Evolutionary conservation across 2,113 vertebrate genomes (phyloP).

Genomic region (Bubo bubo): DNA sequence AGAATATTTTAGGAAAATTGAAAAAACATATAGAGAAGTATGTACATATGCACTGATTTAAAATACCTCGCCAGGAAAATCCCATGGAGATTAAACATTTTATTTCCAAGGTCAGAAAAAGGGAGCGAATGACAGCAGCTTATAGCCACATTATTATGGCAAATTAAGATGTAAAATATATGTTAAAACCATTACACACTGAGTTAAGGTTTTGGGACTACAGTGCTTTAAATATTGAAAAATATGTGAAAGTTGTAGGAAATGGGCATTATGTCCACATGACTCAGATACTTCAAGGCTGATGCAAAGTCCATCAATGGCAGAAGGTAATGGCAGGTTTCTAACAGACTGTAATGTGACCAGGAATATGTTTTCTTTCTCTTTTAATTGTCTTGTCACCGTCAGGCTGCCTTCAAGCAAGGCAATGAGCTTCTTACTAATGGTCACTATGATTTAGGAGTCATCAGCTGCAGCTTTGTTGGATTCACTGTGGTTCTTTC

Average conservation of each 20-base stretch:
- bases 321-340: background rate
- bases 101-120: conserved; percentile 62
- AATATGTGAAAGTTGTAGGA: conserved; percentile 47
- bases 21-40: conserved; percentile 50
- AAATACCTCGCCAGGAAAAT: conserved; percentile 61
- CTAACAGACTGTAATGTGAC: background rate
- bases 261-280: conserved; percentile 27
- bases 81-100: conserved; percentile 51
- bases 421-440: background rate
- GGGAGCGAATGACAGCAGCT: conserved; percentile 54
- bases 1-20: conserved; percentile 69
- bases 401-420: background rate
- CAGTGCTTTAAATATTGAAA: background rate
- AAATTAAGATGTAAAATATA: conserved; percentile 59
- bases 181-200: conserved; percentile 56
- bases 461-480: background rate
- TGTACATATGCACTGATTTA: conserved; percentile 38
- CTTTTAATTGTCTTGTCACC: background rate
- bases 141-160: conserved; percentile 36
- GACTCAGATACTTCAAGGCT: conserved; percentile 35
- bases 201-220: conserved; percentile 7
- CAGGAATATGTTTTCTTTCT: background rate
- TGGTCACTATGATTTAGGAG: background rate
- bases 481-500: background rate
- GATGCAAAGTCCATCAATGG: conserved; percentile 4